Evolutionary conservation across 2,797 vertebrate species (phyloP), one percentile per base, ranked within the genome.

Genomic region (Rachycentron canadum): DNA sequence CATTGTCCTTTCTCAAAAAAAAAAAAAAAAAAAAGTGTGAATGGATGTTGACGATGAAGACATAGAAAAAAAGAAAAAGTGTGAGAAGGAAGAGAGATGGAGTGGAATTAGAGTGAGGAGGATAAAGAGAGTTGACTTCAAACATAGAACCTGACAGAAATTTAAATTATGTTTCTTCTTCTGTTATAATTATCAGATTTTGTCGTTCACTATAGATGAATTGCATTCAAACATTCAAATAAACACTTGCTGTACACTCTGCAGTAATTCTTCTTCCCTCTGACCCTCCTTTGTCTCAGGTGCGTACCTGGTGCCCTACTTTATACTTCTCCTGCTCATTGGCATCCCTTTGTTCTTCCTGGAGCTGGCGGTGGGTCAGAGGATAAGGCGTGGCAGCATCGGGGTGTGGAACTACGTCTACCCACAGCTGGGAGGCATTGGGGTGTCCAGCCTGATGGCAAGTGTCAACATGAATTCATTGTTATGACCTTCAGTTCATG

Each of bases 371-470:
- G 97, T 97, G 91, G 98, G 98, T 67, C 98, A 99, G 94, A 95
- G 96, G 85, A 99, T 99, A 91, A 95, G 98, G 14, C 93, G 97
- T 0, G 98, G 98, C 77, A 99, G 98, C 94, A 98, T 99, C 0
- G 98, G 98, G 0, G 98, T 99, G 78, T 99, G 98, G 98, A 99
- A 98, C 86, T 98, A 98, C 2, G 95, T 99, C 83, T 98, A 95
- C 45, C 97, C 98, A n/a, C 95, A 94, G 66, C 93, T 99, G 61
- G 97, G 98, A 1, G 98, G 98, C 89, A 97, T 99, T 0, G 98
- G 98, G 72, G 97, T 98, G 0, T 97, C 98, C 93, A 99, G 98
- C 88, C 95, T 97, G 86, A 96, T 99, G 41, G 98, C 98, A 85
- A 96, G 96, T 41, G 17, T 41, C 7, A 17, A 28, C 26, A 41